Evolutionary conservation across 2,113 vertebrate species (phyloP).

Genomic region (Setophaga kirtlandii): DNA sequence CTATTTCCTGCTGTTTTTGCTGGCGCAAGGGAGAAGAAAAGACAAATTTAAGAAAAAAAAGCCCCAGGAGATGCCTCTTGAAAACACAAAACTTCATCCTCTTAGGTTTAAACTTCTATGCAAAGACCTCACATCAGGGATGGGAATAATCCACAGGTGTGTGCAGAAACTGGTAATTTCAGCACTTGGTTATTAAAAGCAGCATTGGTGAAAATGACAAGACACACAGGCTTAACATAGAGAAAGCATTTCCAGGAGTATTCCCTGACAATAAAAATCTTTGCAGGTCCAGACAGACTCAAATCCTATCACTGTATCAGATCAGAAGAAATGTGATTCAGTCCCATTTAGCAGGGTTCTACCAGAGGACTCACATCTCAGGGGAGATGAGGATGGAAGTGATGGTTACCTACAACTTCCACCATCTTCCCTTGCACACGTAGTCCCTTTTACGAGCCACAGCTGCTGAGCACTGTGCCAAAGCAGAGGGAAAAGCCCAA

Average conservation of each 20-base stretch:
- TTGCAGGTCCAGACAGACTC: not conserved
- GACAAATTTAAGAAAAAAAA: not conserved
- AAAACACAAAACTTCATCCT: not conserved
- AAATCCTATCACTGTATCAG: accelerated
- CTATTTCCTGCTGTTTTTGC: constrained; percentile 88
- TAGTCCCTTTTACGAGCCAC: not conserved
- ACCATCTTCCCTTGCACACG: accelerated
- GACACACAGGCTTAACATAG: not conserved
- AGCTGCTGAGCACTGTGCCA: not conserved
- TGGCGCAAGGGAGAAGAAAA: constrained; percentile 31
- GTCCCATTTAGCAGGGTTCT: not conserved
- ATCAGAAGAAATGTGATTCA: accelerated
- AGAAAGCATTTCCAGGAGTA: not conserved
- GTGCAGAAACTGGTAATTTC: not conserved
- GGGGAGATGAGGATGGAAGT: not conserved
- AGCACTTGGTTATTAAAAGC: not conserved
- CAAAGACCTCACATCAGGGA: not conserved
- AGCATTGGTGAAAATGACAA: not conserved
- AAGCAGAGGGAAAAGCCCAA: not conserved
- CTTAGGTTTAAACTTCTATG: not conserved
- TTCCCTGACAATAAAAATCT: not conserved
- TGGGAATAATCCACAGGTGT: not conserved
- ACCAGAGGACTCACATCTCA: not conserved
- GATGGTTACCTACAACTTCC: not conserved
- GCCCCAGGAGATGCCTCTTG: not conserved